Evolutionary conservation across 2,797 vertebrate species (phyloP).

Genomic region (Tapirus indicus): DNA sequence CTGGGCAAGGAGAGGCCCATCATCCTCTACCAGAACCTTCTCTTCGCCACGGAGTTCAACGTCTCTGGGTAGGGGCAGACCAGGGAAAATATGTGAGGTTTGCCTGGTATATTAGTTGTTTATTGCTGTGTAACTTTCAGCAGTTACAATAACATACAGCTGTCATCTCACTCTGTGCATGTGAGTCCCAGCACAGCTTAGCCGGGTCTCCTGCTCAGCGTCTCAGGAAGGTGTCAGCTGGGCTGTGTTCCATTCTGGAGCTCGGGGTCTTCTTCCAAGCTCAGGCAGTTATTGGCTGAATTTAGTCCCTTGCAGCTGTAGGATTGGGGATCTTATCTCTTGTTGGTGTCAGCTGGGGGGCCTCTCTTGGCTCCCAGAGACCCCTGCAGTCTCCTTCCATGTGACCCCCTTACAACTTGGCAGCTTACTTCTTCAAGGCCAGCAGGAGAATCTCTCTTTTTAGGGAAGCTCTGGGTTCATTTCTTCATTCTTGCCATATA

Average conservation of each 20-base stretch:
- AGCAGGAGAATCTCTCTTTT: background rate
- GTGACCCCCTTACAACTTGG: too few relatives aligned
- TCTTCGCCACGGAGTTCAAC: accelerated
- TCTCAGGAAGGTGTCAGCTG: accelerated
- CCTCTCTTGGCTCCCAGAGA: too few relatives aligned
- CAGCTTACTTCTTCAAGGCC: too few relatives aligned
- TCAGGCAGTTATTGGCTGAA: background rate
- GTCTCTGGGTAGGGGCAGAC: background rate
- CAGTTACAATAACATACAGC: background rate
- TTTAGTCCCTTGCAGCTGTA: background rate
- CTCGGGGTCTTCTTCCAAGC: background rate
- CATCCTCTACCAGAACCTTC: background rate
- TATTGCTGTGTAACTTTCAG: background rate
- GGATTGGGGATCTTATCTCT: background rate
- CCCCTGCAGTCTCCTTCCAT: too few relatives aligned
- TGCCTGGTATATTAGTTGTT: too few relatives aligned
- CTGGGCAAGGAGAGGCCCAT: background rate
- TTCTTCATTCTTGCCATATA: background rate
- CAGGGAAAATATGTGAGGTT: background rate
- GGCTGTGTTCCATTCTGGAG: background rate
- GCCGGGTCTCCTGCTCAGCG: accelerated
- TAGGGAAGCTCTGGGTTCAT: background rate
- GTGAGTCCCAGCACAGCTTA: background rate
- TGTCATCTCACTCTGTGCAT: accelerated
- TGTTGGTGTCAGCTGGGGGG: background rate